phyloP scores from a whole-genome alignment of 2,113 vertebrate species.

The Rhabdomys dilectus region DNA sequence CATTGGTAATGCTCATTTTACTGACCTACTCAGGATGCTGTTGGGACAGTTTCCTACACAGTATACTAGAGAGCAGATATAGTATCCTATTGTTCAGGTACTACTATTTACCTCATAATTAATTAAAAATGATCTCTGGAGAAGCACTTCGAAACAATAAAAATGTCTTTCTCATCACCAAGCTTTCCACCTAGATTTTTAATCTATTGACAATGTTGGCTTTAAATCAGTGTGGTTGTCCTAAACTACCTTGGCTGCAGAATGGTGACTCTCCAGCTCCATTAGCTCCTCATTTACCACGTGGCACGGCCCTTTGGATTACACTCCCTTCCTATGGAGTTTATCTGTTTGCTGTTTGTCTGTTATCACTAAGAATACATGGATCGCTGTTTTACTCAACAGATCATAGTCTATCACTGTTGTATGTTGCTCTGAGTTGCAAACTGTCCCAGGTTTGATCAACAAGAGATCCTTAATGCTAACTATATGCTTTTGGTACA shows the following conservation, averaged over 20 bases:
- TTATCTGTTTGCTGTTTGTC: not conserved
- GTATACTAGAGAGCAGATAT: not conserved
- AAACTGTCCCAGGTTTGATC: not conserved
- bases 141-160: not conserved
- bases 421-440: not conserved
- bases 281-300: no score
- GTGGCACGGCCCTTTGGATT: rapidly evolving
- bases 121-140: not conserved
- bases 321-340: not conserved
- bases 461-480: not conserved
- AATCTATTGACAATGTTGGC: not conserved
- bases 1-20: not conserved
- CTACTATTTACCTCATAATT: no score
- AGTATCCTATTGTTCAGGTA: not conserved
- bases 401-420: not conserved
- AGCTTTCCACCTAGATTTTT: not conserved
- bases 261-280: not conserved
- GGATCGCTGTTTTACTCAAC: not conserved
- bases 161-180: not conserved
- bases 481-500: not conserved
- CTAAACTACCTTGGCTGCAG: not conserved
- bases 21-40: not conserved
- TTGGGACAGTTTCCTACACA: not conserved
- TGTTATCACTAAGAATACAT: not conserved
- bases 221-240: not conserved